These are phyloP conservation scores for Tursiops truncatus DNA, from an alignment of 2,113 vertebrate genomes.

Conservation along the genomic window DNA sequence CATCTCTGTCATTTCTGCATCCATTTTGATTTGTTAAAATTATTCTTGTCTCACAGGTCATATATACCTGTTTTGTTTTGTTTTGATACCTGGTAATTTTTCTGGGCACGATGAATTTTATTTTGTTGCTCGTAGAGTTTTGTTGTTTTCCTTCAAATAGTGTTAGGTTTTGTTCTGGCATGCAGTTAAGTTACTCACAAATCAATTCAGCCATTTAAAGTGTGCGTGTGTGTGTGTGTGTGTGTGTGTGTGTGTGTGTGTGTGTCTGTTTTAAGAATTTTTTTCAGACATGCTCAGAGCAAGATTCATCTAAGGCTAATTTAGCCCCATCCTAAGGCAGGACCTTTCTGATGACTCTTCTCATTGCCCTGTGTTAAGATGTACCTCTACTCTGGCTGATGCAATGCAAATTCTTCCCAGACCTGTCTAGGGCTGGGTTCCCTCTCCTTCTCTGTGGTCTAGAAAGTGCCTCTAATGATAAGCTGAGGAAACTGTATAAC, in stretches of 20 bases:
- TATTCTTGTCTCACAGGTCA: not conserved
- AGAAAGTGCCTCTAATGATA: not conserved
- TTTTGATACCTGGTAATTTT: not conserved
- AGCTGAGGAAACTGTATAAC: not conserved
- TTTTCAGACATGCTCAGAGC: not conserved
- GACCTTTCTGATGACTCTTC: not conserved
- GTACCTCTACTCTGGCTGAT: not conserved
- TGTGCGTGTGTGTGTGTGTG: not conserved
- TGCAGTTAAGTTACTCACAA: not conserved
- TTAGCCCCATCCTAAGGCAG: not conserved
- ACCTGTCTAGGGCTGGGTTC: not conserved
- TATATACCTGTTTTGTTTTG: not conserved
- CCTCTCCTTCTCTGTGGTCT: not conserved
- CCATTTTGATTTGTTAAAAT: not conserved
- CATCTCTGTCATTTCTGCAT: not conserved
- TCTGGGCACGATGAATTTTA: not conserved
- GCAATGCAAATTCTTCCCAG: not conserved
- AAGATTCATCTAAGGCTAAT: not conserved
- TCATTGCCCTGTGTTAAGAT: not conserved
- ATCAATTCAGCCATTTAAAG: not conserved
- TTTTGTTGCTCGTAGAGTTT: not conserved
- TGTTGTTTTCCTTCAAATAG: not conserved
- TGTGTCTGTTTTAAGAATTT: not conserved
- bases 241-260: not conserved
- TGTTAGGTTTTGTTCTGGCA: not conserved